Percentiles rank a stretch among this genome's conserved stretches.
These are phyloP conservation scores for Mastacembelus armatus DNA, from an alignment of 2,797 vertebrate genomes.

Conservation along the genomic window DNA sequence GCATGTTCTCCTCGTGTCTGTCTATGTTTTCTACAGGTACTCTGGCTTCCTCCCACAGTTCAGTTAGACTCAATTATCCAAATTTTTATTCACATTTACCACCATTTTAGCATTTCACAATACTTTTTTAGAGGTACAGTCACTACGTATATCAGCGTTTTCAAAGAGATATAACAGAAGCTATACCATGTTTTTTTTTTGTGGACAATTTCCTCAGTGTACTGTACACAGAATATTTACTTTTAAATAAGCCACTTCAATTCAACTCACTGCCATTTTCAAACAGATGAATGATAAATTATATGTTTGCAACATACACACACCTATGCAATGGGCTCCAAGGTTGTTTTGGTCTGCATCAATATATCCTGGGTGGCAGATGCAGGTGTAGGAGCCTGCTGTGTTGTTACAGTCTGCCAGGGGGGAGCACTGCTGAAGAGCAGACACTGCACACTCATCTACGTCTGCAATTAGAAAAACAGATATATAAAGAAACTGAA, in stretches of 20 bases:
- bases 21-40: no score
- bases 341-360: constrained; percentile 62
- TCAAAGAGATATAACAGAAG: no score
- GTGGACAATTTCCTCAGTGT: no score
- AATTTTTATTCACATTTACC: no score
- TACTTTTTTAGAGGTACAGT: no score
- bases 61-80: no score
- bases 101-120: neutral
- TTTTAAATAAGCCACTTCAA: neutral
- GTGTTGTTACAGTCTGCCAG: constrained; percentile 76
- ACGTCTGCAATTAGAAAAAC: constrained; percentile 69
- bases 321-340: constrained; percentile 74
- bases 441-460: constrained; percentile 74
- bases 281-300: neutral
- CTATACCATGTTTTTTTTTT: no score
- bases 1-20: no score
- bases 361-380: constrained; percentile 66
- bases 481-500: neutral
- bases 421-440: constrained; percentile 71
- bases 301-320: constrained; percentile 13
- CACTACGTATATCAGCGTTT: no score
- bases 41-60: no score
- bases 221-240: neutral
- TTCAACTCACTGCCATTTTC: neutral
- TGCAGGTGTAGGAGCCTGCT: constrained; percentile 76